Base-by-base conservation (phyloP, 1,140 invertebrate genomes). In the Platorchestia sp. region DNA sequence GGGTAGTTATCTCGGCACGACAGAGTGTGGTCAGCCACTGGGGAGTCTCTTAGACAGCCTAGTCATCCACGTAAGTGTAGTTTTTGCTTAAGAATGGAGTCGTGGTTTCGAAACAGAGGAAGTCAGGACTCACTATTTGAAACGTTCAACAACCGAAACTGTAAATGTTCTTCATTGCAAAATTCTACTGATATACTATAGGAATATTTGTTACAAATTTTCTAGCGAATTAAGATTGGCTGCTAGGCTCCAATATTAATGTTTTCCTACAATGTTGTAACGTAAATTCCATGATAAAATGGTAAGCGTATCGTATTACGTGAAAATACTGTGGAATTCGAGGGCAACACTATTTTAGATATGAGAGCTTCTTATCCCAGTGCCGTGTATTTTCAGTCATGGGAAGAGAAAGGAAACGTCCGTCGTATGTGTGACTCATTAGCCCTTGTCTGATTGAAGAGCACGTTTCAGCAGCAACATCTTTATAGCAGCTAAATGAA, bases 1-100 rank as follows among this genome's bases (percentile, higher is more conserved):
- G 42, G 87, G 87, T 89, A 89, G 87, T 89, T 89, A 89, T 89
- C 87, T 89, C 87, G 14, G 87, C 87, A 89, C 87, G 87, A 89
- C 87, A 41, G 87, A 89, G n/a, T 22, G 87, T 89, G n/a, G 87
- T 75, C 87, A 89, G 36, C 10, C 87, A 3, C 87, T 27, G 41
- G 87, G 87, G 87, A 44, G 87, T 44, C 87, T 89, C 87, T 89
- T 42, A 89, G 3, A 42, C 41, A 89, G 59, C 14, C 27, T 36
- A 42, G 87, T 44, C 87, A 42, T 89, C 41, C 87, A 89, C 43
- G 43, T 41, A 41, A 89, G 36, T 41, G 87, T 41, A 89, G 1
- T 89, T 89, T 89, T 42, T 89, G 41, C 27, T 10, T 19, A 89
- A 44, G 87, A 89, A 89, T 89, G 87, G n/a, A 89, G 42, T 42